A percentile compares a stretch with the other conserved stretches of the same genome.
Evolutionary conservation across 2,797 vertebrate species (phyloP).

Genomic region (Sciaenops ocellatus): DNA sequence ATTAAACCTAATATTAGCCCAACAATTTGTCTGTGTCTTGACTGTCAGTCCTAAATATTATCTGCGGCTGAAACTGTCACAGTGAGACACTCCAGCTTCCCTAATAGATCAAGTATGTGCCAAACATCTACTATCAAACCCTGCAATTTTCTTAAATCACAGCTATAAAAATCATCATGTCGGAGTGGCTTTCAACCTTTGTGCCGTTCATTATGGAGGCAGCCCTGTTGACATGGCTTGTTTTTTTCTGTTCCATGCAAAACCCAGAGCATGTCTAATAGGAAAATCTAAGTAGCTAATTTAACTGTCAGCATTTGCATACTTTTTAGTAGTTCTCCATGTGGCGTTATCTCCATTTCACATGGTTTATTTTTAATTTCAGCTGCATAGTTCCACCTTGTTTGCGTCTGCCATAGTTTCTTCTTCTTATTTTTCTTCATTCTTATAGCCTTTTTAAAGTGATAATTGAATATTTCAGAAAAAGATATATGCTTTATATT

Average conservation of each 20-base stretch:
- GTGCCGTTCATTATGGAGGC: slow-evolving; percentile 46
- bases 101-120: slow-evolving; percentile 64
- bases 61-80: slow-evolving; percentile 42
- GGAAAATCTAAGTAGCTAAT: slow-evolving; percentile 35
- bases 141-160: slow-evolving; percentile 80
- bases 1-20: slow-evolving; percentile 44
- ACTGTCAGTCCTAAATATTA: slow-evolving; percentile 39
- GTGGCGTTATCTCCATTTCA: slow-evolving; percentile 24
- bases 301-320: slow-evolving; percentile 19
- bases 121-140: slow-evolving; percentile 74
- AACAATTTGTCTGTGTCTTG: slow-evolving; percentile 23
- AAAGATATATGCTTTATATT: slow-evolving; percentile 30
- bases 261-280: slow-evolving; percentile 26
- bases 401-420: slow-evolving; percentile 33
- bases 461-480: slow-evolving; percentile 22
- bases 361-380: slow-evolving; percentile 20
- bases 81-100: slow-evolving; percentile 66
- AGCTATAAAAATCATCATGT: slow-evolving; percentile 68
- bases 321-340: slow-evolving; percentile 13
- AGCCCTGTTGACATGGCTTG: slow-evolving; percentile 44
- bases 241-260: slow-evolving; percentile 42
- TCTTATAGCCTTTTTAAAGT: slow-evolving; percentile 27
- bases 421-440: slow-evolving; percentile 7
- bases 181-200: slow-evolving; percentile 65
- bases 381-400: slow-evolving; percentile 9